phyloP scores from a whole-genome alignment of 2,797 vertebrate genomes.

The Podargus strigoides region DNA sequence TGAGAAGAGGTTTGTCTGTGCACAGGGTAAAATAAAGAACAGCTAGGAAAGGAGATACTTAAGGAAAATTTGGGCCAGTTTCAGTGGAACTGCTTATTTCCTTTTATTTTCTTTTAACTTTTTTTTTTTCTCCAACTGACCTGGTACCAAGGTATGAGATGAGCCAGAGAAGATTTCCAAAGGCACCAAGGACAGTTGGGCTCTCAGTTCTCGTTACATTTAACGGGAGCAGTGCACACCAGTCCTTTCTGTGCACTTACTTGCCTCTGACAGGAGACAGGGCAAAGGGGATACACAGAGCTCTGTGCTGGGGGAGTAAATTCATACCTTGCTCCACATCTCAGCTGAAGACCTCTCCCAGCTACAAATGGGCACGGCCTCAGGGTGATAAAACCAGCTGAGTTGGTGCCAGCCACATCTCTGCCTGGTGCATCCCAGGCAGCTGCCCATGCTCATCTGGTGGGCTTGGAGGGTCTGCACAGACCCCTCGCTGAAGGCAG shows the following conservation, averaged over 20 bases:
- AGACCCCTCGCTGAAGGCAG: neutral
- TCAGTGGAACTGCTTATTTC: neutral
- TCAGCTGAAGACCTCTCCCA: neutral
- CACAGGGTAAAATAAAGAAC: neutral
- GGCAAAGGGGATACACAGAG: accelerated
- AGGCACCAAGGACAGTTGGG: neutral
- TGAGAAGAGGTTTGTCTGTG: neutral
- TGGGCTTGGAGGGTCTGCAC: neutral
- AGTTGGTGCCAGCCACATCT: neutral
- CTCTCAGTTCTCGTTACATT: neutral
- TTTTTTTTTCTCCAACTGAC: neutral
- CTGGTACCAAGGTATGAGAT: neutral
- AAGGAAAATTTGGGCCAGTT: neutral
- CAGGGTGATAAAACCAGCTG: neutral
- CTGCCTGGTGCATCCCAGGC: accelerated
- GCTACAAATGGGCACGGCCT: neutral
- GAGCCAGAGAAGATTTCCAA: neutral
- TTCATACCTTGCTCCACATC: neutral
- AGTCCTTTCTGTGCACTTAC: neutral
- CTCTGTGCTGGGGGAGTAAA: neutral
- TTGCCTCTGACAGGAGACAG: neutral
- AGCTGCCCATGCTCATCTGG: neutral
- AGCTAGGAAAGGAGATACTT: neutral
- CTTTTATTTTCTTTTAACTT: neutral
- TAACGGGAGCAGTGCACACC: neutral